Evolutionary conservation across 2,797 vertebrate genomes (phyloP).

Genomic region (Mormyrops attenuatus): DNA sequence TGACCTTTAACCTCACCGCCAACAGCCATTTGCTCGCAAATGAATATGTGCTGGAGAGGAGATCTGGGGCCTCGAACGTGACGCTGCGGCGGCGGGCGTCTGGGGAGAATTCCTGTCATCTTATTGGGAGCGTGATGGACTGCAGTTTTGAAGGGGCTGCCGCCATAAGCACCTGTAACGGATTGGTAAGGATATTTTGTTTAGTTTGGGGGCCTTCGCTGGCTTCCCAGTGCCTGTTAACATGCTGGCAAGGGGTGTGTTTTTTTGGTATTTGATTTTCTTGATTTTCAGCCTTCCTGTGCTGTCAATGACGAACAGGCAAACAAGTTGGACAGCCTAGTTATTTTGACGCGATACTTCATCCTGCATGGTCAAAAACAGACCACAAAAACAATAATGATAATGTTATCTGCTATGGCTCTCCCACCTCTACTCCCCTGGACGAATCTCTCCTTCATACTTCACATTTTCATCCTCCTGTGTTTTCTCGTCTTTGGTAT

Average conservation of each 20-base stretch:
- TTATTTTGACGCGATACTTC: background rate
- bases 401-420: background rate
- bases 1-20: constrained; percentile 77
- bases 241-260: background rate
- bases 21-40: constrained; percentile 69
- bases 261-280: background rate
- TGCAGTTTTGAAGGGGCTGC: constrained; percentile 56
- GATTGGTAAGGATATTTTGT: constrained; percentile 73
- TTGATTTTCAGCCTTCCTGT: background rate
- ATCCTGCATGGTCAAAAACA: background rate
- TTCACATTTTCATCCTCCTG: background rate
- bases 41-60: constrained; percentile 75
- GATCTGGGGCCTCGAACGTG: constrained; percentile 58
- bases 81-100: constrained; percentile 46
- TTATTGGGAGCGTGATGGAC: constrained; percentile 67
- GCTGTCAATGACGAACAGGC: background rate
- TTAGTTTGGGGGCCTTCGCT: background rate
- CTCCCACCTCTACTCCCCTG: background rate
- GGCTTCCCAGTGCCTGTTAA: background rate
- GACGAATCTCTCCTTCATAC: background rate
- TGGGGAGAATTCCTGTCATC: constrained; percentile 65
- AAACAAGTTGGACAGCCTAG: background rate
- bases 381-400: background rate
- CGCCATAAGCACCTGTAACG: constrained; percentile 80
- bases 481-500: background rate